Evolutionary conservation across 2,888 invertebrate genomes (phyloP), one percentile per base, ranked within the genome.

Genomic region (Trichogramma dendrolimi): DNA sequence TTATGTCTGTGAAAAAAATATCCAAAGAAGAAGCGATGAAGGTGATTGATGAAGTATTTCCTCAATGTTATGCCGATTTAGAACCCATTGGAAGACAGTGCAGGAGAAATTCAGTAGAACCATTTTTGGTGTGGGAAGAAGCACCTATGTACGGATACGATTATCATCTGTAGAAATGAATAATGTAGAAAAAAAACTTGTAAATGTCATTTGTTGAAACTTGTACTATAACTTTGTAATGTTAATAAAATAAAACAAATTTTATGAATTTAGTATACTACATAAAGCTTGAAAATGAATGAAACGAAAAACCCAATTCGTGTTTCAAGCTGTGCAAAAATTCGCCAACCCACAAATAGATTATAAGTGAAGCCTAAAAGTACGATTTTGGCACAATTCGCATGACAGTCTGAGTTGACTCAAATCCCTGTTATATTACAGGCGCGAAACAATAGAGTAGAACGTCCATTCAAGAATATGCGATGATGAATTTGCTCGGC

Each of bases 41-140:
- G 41, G 87, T 90, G 0, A 89, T 97, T 39, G 90, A 96, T 68
- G 85, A 89, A 72, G 96, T 96, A 1, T 97, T 97, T 79, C 84
- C 88, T 0, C 90, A 87, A 76, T 97, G 97, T 78, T 96, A 96
- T 74, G 85, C 86, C 27, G 96, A 97, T 79, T 81, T 96, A 70
- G 97, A 97, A 75, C 97, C 97, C 0, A 85, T 96, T 55, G 96
- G 96, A 0, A 81, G 92, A 68, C 81, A 91, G 66, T 82, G 91
- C 66, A 83, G 89, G 67, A 82, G 90, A 62, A 90, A 89, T 74
- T 91, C 91, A 0, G 80, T 83, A 1, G 93, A 94, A 72, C 88
- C 90, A 83, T 78, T 85, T 4, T 85, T 85, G 75, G 92, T 92
- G 0, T 91, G 87, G 44, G 1, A 66, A 55, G 58, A 63, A 61